A percentile compares a stretch with the other conserved stretches of the same genome.
Conservation (phyloP, 2,888 invertebrate species). For the Lymantria dispar region DNA sequence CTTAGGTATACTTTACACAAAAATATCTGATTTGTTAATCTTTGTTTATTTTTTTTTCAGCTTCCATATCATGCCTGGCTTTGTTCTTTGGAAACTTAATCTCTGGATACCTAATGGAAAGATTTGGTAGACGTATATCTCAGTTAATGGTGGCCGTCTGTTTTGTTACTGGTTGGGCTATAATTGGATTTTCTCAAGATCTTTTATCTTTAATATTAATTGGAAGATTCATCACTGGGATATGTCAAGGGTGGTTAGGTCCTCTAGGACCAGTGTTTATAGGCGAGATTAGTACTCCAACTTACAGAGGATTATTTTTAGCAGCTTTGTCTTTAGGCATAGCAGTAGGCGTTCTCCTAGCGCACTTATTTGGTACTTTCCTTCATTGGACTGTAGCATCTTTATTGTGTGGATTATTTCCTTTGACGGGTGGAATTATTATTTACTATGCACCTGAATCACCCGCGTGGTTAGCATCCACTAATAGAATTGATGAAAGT, state of each 20-base stretch:
- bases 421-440: slow-evolving; percentile 75
- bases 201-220: slow-evolving; percentile 66
- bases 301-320: slow-evolving; percentile 84
- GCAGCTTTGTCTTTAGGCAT: slow-evolving; percentile 84
- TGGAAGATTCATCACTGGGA: slow-evolving; percentile 82
- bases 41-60: slow-evolving; percentile 54
- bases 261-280: slow-evolving; percentile 82
- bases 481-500: slow-evolving; percentile 82
- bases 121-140: slow-evolving; percentile 80
- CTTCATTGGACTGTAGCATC: slow-evolving; percentile 83
- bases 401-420: slow-evolving; percentile 78
- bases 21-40: slow-evolving; percentile 2
- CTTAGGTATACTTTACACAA: not conserved
- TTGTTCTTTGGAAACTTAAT: slow-evolving; percentile 84
- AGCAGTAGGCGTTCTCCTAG: slow-evolving; percentile 84
- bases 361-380: slow-evolving; percentile 85
- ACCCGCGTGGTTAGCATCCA: slow-evolving; percentile 86
- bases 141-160: slow-evolving; percentile 77
- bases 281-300: slow-evolving; percentile 83
- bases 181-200: slow-evolving; percentile 77
- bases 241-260: slow-evolving; percentile 82
- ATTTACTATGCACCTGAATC: slow-evolving; percentile 85
- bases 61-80: slow-evolving; percentile 83
- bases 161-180: slow-evolving; percentile 82
- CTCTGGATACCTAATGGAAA: slow-evolving; percentile 83